Conservation (phyloP, 2,797 vertebrate genomes). For the Valencia hispanica region DNA sequence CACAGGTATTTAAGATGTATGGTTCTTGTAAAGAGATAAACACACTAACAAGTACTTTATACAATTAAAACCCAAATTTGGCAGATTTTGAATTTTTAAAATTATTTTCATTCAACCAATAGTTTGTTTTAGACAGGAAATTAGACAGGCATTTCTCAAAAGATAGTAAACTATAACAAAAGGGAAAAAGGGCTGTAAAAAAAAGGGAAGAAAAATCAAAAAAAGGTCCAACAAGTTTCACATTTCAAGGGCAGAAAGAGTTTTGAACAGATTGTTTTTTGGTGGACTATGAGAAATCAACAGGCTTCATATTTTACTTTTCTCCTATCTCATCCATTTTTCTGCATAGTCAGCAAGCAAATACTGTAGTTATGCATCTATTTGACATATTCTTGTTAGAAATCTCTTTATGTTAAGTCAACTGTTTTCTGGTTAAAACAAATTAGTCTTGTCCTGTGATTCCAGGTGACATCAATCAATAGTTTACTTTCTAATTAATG, state of each 20-base stretch:
- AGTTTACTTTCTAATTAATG: neutral
- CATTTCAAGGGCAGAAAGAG: neutral
- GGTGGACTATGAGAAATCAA: neutral
- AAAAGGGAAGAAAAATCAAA: neutral
- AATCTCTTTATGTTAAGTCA: neutral
- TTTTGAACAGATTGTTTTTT: neutral
- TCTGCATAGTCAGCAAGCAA: neutral
- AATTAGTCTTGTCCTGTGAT: too few species aligned
- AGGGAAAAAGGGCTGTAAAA: too few species aligned
- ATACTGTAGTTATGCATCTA: neutral
- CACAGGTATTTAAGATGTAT: neutral
- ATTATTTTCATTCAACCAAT: too few species aligned
- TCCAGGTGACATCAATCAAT: neutral
- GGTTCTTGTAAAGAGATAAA: neutral
- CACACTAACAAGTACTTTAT: neutral
- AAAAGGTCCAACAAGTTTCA: too few species aligned
- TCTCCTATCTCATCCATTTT: neutral
- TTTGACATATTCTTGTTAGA: neutral
- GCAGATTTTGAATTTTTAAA: too few species aligned
- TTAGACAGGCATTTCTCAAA: too few species aligned
- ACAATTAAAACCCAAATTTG: too few species aligned
- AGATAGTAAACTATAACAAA: too few species aligned
- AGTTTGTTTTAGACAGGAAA: too few species aligned
- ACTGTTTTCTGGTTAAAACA: neutral
- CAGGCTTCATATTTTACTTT: neutral